Evolutionary conservation across 2,797 vertebrate genomes (phyloP), one percentile per base, ranked within the genome.

Genomic region (Hypotaenidia okinawae): DNA sequence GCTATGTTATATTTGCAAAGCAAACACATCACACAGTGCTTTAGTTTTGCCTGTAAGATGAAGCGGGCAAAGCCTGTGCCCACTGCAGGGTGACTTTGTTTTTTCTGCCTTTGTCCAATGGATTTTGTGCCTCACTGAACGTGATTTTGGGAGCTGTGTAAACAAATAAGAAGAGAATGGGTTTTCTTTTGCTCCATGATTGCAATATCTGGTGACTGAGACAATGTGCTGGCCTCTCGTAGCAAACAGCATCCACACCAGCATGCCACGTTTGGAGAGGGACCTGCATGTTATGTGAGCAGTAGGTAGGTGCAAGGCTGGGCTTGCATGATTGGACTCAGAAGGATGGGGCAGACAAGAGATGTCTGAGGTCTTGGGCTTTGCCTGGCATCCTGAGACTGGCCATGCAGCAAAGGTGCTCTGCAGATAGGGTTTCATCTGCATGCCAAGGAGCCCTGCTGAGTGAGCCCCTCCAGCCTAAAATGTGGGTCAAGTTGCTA

Each of bases 211-310:
- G 47, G 19, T 41, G 77, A 55, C 14, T 57, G 33, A 52, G 54
- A 28, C 15, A 72, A 23, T 0, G 1, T 19, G 54, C 35, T 35
- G 45, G 32, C 22, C 23, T 25, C 49, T 55, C 3, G 0, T 9
- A 85, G 55, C 43, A 84, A 85, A 47, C 3, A 35, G 9, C 41
- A 67, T 39, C 75, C 2, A 2, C 3, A 1, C 6, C 64, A 45
- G n/a, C 28, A 47, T 23, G 22, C 47, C 30, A 43, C 1, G 0
- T 69, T 18, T 51, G 45, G 39, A 63, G 21, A 45, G 19, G 24
- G 21, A 54, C 28, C 37, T 59, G 33, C 23, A 3, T 22, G 33
- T 22, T 27, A 13, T 17, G n/a, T 10, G 37, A 37, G 21, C n/a
- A 1, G 0, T 6, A 10, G 3, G 5, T 16, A 55, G 37, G 57